These are phyloP conservation scores for Cyprinus carpio DNA, from an alignment of 2,113 vertebrate genomes.

Conservation along the genomic window DNA sequence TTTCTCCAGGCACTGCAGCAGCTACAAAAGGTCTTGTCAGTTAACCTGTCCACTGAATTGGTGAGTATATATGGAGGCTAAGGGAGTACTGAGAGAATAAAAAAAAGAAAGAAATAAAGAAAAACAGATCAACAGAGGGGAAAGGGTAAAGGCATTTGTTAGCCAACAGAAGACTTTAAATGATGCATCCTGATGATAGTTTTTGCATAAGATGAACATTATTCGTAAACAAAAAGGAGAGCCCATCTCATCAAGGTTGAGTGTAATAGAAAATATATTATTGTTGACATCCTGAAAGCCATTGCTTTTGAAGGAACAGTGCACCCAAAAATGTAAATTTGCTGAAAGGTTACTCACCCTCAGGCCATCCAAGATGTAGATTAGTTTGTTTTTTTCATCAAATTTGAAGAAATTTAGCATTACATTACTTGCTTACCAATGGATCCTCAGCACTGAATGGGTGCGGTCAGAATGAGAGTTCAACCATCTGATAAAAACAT, in stretches of 20 bases:
- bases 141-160: conserved; percentile 7
- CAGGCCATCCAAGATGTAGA: not conserved
- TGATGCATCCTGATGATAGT: conserved; percentile 6
- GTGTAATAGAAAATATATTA: not conserved
- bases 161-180: not conserved
- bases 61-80: not conserved
- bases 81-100: not conserved
- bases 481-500: not conserved
- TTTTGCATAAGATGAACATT: not conserved
- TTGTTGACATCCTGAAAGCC: not conserved
- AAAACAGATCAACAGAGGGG: not conserved
- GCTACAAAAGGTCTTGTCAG: conserved; percentile 19
- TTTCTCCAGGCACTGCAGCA: conserved; percentile 13
- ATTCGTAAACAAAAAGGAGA: not conserved
- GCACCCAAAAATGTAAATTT: too few relatives aligned
- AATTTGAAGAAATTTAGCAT: too few relatives aligned
- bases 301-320: too few relatives aligned
- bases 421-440: too few relatives aligned
- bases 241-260: not conserved
- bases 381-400: too few relatives aligned
- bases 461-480: not conserved
- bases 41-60: conserved; percentile 27
- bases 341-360: not conserved
- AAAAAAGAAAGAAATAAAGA: not conserved
- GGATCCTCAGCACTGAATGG: too few relatives aligned